A percentile compares a stretch with the other conserved stretches of the same genome.
Evolutionary conservation across 2,888 invertebrate species (phyloP).

Genomic region (Diaphora mendica): DNA sequence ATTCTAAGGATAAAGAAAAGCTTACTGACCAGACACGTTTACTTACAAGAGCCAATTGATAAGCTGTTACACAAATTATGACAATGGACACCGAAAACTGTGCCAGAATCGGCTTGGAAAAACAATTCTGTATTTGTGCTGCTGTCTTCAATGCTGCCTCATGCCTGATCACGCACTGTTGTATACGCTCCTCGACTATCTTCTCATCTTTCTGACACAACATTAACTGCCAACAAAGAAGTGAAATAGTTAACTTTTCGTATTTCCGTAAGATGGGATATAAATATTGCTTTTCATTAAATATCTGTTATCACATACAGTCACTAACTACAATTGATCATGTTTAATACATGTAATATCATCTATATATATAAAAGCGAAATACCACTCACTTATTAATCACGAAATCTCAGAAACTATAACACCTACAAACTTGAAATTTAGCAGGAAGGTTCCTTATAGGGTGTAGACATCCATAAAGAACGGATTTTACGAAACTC

Average conservation of each 20-base stretch:
- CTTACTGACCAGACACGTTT: neutral
- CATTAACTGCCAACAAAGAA: constrained; percentile 42
- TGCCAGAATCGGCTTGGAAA: constrained; percentile 68
- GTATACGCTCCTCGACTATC: constrained; percentile 50
- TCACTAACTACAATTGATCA: no score
- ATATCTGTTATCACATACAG: no score
- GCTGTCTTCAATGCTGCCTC: constrained; percentile 61
- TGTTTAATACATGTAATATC: no score
- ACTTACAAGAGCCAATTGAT: constrained; percentile 77
- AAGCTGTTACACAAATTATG: constrained; percentile 80
- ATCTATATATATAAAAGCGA: no score
- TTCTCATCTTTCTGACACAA: constrained; percentile 50
- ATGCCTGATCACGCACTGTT: constrained; percentile 57
- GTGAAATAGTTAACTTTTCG: neutral
- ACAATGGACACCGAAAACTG: constrained; percentile 77
- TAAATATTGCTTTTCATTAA: neutral
- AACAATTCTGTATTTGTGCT: constrained; percentile 62
- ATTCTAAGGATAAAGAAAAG: neutral
- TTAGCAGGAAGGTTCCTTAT: no score
- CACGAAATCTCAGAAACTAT: no score
- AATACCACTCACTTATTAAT: no score
- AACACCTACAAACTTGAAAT: no score
- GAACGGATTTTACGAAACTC: no score
- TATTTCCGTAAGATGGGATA: no score
- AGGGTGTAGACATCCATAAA: no score